Conservation (phyloP, 2,888 invertebrate species). For the Lutraria lutraria region DNA sequence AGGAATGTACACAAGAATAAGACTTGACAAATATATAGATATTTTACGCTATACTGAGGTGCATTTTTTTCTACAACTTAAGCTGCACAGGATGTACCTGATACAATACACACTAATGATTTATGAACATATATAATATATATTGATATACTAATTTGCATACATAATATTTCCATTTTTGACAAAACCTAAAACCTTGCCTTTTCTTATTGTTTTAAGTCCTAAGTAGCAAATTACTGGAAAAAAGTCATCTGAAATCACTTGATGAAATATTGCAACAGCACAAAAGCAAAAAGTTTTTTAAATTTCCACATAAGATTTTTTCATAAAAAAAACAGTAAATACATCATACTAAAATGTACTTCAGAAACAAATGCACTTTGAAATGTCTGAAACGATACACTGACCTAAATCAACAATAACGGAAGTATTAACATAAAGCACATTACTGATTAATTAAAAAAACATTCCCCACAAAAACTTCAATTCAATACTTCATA, state of each 20-base stretch:
- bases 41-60: not conserved
- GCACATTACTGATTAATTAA: not conserved
- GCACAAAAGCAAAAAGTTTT: too few relatives aligned
- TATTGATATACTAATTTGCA: not conserved
- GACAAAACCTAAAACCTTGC: not conserved
- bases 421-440: not conserved
- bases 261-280: not conserved
- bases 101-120: not conserved
- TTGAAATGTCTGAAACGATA: not conserved
- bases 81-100: not conserved
- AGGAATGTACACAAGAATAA: slow-evolving; percentile 17
- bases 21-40: not conserved
- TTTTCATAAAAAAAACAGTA: too few relatives aligned
- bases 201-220: not conserved
- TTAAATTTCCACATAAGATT: too few relatives aligned
- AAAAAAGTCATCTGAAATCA: not conserved
- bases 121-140: not conserved
- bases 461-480: not conserved
- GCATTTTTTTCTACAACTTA: not conserved
- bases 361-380: not conserved
- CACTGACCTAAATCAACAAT: not conserved
- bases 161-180: not conserved
- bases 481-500: not conserved
- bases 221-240: not conserved
- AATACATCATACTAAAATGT: not conserved